phyloP scores from a whole-genome alignment of 1,140 invertebrate species.

The Glomeris maerens region DNA sequence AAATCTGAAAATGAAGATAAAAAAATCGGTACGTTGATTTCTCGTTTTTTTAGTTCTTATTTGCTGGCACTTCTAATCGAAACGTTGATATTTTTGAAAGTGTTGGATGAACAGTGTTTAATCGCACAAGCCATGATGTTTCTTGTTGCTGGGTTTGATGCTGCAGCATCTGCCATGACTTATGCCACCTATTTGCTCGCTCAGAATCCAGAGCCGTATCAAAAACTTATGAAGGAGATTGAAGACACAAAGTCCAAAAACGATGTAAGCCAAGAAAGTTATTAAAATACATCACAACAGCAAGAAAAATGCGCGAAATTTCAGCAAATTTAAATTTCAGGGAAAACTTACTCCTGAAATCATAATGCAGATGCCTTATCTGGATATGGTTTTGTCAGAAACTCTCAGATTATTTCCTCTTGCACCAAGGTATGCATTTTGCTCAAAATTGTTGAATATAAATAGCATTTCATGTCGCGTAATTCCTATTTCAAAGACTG shows the following conservation, averaged over 20 bases:
- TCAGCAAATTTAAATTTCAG: neutral
- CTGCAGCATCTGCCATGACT: constrained; percentile 33
- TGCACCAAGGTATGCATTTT: constrained; percentile 43
- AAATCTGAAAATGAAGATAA: too few relatives aligned
- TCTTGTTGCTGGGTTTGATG: constrained; percentile 35
- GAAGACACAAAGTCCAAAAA: neutral
- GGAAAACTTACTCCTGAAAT: neutral
- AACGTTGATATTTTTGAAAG: too few relatives aligned
- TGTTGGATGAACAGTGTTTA: too few relatives aligned
- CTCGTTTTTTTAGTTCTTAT: too few relatives aligned
- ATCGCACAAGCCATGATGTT: too few relatives aligned
- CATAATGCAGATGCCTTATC: neutral
- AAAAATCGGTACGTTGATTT: too few relatives aligned
- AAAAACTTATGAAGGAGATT: constrained; percentile 32
- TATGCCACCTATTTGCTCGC: constrained; percentile 35
- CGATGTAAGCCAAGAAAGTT: neutral
- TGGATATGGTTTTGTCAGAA: constrained; percentile 10
- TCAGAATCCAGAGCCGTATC: constrained; percentile 33
- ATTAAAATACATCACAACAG: neutral
- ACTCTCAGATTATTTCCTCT: constrained; percentile 42
- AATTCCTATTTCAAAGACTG: constrained; percentile 1
- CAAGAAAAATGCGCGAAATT: neutral
- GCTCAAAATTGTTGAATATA: constrained; percentile 23
- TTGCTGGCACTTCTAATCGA: too few relatives aligned
- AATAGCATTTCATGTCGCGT: too few relatives aligned